These are phyloP conservation scores for Sceliomorpha sp. DNA, from an alignment of 2,888 invertebrate genomes.

Conservation along the genomic window DNA sequence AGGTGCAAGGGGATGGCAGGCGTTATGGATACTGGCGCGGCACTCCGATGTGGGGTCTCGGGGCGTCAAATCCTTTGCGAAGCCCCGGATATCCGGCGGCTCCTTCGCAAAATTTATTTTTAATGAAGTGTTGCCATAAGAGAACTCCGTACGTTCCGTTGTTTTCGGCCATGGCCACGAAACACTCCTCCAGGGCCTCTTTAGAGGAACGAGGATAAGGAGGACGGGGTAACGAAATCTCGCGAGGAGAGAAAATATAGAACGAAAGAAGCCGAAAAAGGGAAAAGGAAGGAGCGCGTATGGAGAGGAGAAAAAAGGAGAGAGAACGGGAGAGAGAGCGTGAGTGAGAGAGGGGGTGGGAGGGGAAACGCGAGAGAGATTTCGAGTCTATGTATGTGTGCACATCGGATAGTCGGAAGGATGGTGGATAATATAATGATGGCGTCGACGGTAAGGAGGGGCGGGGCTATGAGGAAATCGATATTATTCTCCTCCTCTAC, in stretches of 20 bases:
- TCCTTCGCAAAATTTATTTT: conserved; percentile 81
- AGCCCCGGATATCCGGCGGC: conserved; percentile 48
- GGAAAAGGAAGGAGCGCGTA: conserved; percentile 15
- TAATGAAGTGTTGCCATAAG: conserved; percentile 81
- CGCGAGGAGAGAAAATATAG: conserved; percentile 10
- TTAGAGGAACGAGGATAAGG: conserved; percentile 36
- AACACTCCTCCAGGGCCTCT: conserved; percentile 33
- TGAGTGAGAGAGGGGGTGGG: conserved; percentile 44
- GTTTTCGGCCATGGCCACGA: conserved; percentile 24
- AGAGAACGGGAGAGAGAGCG: conserved; percentile 19
- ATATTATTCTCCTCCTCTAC: conserved; percentile 79
- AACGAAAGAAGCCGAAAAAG: conserved; percentile 15
- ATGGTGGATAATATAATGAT: conserved; percentile 81
- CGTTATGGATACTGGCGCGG: conserved; percentile 67
- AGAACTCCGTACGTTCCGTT: conserved; percentile 22
- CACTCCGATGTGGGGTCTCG: conserved; percentile 44
- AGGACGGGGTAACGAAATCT: conserved; percentile 21
- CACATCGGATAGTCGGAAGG: conserved; percentile 72
- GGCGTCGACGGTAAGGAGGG: conserved; percentile 78
- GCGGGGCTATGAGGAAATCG: conserved; percentile 81
- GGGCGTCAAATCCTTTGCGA: conserved; percentile 76
- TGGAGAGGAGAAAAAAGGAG: conserved; percentile 12
- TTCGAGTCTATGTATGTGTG: conserved; percentile 63
- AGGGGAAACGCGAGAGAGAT: too few relatives aligned
- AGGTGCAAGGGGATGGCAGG: conserved; percentile 26